Base-by-base conservation (phyloP, 2,888 invertebrate genomes). In the Euzophera pinguis region DNA sequence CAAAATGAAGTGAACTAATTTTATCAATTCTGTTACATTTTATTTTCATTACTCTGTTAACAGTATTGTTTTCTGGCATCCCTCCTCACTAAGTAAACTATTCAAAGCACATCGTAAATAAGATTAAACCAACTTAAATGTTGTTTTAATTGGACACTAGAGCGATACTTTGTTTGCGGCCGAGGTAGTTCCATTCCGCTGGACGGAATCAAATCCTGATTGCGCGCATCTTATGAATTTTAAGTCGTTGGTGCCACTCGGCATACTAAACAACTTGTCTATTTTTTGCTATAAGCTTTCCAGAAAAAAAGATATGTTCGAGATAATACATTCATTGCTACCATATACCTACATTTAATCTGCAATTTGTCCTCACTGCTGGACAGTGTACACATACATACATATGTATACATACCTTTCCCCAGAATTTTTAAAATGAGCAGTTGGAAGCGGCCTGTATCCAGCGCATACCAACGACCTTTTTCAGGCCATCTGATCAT, bases 161-260 rank as follows among this genome's bases (percentile, higher is more conserved):
- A 27, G 43, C 27, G 43, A 22, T 43, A 43, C 27, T 43, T 43
- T 29, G 22, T 43, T 22, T 10, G 27, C 43, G 29, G 43, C 1
- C 29, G 43, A 41, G 41, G 22, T 27, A 43, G 12, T 12, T 43
- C 29, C 12, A 32, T 32, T 16, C 8, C 13, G 34, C 42, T n/a
- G 32, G 45, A 32, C 32, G 45, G 32, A 45, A 45, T 32, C 45
- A 45, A 45, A 45, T 16, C 45, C 4, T 45, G 45, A 45, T 45
- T 45, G 45, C 45, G 45, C 5, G 45, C 45, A 45, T 32, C 32
- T 45, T 45, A 45, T 45, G 45, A 45, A 45, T 45, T 32, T 45
- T 45, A 45, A 45, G 14, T 32, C 16, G 16, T 10, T 9, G 32
- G 14, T 45, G 32, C 32, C 32, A 45, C 45, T 45, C 45, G 10